Evolutionary conservation across 2,888 invertebrate genomes (phyloP).

Genomic region (Eustalomyia histrio): DNA sequence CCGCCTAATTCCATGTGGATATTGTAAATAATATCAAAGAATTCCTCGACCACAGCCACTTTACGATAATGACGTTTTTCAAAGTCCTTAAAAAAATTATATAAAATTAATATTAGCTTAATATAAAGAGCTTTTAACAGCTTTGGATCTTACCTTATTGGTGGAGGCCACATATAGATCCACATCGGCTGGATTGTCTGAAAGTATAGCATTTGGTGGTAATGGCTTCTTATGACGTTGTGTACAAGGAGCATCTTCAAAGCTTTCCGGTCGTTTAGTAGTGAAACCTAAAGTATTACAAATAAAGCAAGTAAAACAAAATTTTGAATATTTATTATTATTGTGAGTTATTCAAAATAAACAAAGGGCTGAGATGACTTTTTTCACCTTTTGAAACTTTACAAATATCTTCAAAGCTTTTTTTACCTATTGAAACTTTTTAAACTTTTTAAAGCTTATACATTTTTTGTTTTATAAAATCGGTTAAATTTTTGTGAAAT

Average conservation of each 20-base stretch:
- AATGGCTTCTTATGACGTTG: conserved; percentile 69
- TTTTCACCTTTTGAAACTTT: too few relatives aligned
- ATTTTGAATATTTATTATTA: too few relatives aligned
- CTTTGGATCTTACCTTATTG: conserved; percentile 70
- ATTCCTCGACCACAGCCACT: conserved; percentile 98
- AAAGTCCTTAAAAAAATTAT: conserved; percentile 81
- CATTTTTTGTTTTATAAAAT: too few relatives aligned
- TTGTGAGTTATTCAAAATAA: too few relatives aligned
- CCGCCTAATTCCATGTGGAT: conserved; percentile 97
- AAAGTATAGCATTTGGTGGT: conserved; percentile 72
- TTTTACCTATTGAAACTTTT: too few relatives aligned
- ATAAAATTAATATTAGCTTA: neutral
- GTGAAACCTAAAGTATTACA: conserved; percentile 74
- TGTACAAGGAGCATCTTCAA: conserved; percentile 75
- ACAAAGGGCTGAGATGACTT: too few relatives aligned
- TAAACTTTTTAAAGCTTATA: too few relatives aligned
- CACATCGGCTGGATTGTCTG: conserved; percentile 75
- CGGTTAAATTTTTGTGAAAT: too few relatives aligned
- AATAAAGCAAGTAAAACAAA: too few relatives aligned
- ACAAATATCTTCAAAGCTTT: too few relatives aligned
- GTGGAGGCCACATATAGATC: conserved; percentile 78
- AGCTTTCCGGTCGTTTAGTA: conserved; percentile 76
- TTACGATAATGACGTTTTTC: conserved; percentile 91
- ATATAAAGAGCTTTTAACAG: neutral
- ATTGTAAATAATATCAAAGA: conserved; percentile 97